phyloP scores from a whole-genome alignment of 1,140 invertebrate genomes.

The Rhagoletis zephyria region DNA sequence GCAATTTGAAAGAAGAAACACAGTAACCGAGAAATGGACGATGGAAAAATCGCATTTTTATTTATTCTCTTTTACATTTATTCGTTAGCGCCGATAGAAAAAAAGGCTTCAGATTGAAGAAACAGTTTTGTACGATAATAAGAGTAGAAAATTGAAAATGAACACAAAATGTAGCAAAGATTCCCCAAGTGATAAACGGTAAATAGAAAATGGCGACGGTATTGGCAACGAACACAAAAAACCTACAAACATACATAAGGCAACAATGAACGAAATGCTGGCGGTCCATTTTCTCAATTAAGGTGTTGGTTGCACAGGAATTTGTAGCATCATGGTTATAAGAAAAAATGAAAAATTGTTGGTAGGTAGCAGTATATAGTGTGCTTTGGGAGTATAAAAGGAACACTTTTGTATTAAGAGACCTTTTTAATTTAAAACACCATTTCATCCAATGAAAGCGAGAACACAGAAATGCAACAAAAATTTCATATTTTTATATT shows the following conservation, averaged over 20 bases:
- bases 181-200: conserved; percentile 32
- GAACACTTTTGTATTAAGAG: neutral
- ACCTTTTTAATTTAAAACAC: neutral
- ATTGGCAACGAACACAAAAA: conserved; percentile 5
- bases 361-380: neutral
- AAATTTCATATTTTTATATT: no score
- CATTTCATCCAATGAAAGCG: neutral
- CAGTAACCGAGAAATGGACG: neutral
- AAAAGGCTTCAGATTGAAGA: neutral
- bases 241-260: neutral
- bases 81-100: no score
- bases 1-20: neutral
- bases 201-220: conserved; percentile 37
- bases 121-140: neutral
- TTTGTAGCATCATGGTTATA: neutral
- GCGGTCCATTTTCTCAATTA: neutral
- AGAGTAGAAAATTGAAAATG: neutral
- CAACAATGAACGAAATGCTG: neutral
- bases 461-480: no score
- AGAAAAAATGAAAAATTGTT: neutral
- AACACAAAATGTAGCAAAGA: neutral
- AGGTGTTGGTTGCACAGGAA: neutral
- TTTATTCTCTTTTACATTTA: no score
- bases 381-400: neutral
- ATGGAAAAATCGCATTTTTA: neutral